phyloP scores from a whole-genome alignment of 2,888 invertebrate genomes.

The Iphiclides podalirius region DNA sequence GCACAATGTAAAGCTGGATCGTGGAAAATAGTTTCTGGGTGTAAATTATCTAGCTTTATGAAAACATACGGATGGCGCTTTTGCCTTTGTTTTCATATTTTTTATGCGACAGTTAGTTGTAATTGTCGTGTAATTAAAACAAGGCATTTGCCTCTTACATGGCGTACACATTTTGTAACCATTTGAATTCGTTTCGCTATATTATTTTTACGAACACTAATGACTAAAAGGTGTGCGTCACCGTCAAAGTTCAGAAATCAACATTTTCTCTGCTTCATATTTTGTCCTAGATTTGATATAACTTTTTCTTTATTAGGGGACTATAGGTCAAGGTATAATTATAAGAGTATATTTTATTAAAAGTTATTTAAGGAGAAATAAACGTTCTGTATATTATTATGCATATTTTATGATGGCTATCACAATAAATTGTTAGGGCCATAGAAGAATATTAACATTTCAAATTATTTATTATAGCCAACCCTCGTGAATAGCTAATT shows the following conservation, averaged over 20 bases:
- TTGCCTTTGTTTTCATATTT: constrained; percentile 23
- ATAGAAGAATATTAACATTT: constrained; percentile 11
- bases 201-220: too few species aligned
- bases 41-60: constrained; percentile 25
- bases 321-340: too few species aligned
- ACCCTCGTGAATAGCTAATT: constrained; percentile 24
- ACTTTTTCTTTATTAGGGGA: too few species aligned
- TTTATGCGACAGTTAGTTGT: constrained; percentile 17
- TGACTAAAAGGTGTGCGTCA: too few species aligned
- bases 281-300: too few species aligned
- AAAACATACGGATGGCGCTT: constrained; percentile 17
- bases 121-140: constrained; percentile 8
- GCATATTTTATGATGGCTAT: not conserved
- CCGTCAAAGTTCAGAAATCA: too few species aligned
- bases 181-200: too few species aligned
- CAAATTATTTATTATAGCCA: constrained; percentile 15
- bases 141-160: not conserved
- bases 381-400: not conserved
- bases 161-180: not conserved
- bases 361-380: not conserved
- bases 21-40: constrained; percentile 23
- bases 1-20: constrained; percentile 16
- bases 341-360: too few species aligned
- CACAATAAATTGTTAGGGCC: not conserved
- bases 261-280: too few species aligned